These are phyloP conservation scores for Zaprionus davidi DNA, from an alignment of 1,140 invertebrate genomes.

Conservation along the genomic window DNA sequence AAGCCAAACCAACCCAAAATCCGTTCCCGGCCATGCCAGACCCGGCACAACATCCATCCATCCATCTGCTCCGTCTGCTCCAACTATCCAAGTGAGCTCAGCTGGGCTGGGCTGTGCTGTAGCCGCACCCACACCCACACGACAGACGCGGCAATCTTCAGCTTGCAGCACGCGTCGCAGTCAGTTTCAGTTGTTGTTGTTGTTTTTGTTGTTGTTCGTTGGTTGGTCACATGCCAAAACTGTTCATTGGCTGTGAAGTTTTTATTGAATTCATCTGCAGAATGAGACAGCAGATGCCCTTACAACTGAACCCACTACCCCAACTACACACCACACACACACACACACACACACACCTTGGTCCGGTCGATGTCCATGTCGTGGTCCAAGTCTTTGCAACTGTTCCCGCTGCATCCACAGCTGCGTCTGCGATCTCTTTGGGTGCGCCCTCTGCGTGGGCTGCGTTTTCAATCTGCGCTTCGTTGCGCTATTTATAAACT, in stretches of 20 bases:
- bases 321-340: too few species aligned
- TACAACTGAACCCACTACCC: too few species aligned
- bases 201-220: slow-evolving; percentile 11
- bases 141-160: slow-evolving; percentile 40
- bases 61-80: slow-evolving; percentile 4
- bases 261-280: slow-evolving; percentile 73
- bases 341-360: not conserved
- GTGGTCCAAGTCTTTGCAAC: not conserved
- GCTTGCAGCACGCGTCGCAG: slow-evolving; percentile 51
- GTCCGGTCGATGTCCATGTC: not conserved
- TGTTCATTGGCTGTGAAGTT: slow-evolving; percentile 77
- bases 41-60: slow-evolving; percentile 34
- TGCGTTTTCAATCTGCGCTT: slow-evolving; percentile 67
- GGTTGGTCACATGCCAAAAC: slow-evolving; percentile 72
- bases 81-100: slow-evolving; percentile 6
- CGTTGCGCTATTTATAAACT: slow-evolving; percentile 75
- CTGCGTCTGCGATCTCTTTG: slow-evolving; percentile 16
- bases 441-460: slow-evolving; percentile 66
- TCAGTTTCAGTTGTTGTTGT: slow-evolving; percentile 13
- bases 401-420: not conserved
- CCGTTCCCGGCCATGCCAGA: slow-evolving; percentile 17
- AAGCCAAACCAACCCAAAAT: slow-evolving; percentile 35
- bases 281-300: too few species aligned
- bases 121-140: slow-evolving; percentile 75
- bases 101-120: slow-evolving; percentile 35